These are phyloP conservation scores for Spatulosminthurus flaviceps DNA, from an alignment of 2,888 invertebrate species.

Conservation along the genomic window DNA sequence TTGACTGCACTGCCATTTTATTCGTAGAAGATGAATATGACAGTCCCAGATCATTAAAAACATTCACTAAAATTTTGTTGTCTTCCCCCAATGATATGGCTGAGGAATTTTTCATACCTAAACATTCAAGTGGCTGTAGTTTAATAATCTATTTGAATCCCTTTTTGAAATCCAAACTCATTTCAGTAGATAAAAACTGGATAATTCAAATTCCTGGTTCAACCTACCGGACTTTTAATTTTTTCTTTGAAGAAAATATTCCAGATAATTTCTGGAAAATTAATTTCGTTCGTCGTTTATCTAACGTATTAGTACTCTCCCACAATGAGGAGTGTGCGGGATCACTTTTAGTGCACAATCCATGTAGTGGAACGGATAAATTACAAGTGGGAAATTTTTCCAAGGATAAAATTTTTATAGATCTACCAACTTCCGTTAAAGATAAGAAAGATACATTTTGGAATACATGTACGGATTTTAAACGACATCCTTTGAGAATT, in stretches of 20 bases:
- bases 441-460: not conserved
- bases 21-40: too few species aligned
- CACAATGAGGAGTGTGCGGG: too few species aligned
- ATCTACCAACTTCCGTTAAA: not conserved
- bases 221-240: not conserved
- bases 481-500: not conserved
- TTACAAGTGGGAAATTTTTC: not conserved
- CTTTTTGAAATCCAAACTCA: not conserved
- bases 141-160: not conserved
- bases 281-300: not conserved
- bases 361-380: not conserved
- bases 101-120: not conserved
- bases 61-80: too few species aligned
- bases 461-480: conserved; percentile 15
- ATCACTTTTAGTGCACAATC: not conserved
- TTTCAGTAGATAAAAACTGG: not conserved
- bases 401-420: too few species aligned
- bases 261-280: not conserved
- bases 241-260: not conserved
- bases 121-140: not conserved
- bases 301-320: not conserved
- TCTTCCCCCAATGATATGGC: too few species aligned
- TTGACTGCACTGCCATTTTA: too few species aligned
- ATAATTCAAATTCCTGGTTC: not conserved
- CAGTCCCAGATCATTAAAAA: too few species aligned